These are phyloP conservation scores for Tachystola acroxantha DNA, from an alignment of 2,888 invertebrate genomes.

Conservation along the genomic window DNA sequence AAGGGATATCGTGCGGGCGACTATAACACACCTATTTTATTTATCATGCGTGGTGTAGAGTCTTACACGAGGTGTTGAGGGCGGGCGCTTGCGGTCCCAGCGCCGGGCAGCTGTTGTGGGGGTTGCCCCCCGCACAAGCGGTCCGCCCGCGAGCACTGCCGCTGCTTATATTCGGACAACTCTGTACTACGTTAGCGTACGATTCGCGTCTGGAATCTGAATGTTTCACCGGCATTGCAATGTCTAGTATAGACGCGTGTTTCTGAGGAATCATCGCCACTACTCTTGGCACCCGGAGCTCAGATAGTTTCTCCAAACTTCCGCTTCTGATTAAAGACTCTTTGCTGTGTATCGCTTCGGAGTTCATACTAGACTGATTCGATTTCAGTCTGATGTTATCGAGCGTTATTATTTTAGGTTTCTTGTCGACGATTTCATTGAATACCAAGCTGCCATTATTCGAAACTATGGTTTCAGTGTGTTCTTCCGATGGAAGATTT, in stretches of 20 bases:
- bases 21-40: conserved; percentile 61
- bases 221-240: conserved; percentile 6
- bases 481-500: conserved; percentile 62
- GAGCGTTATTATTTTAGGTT: conserved; percentile 66
- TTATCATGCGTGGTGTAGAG: conserved; percentile 56
- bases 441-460: conserved; percentile 51
- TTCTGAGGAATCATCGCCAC: conserved; percentile 27
- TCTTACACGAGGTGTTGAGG: conserved; percentile 46
- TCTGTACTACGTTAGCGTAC: conserved; percentile 29
- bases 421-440: conserved; percentile 70
- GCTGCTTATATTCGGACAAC: conserved; percentile 50
- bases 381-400: conserved; percentile 60
- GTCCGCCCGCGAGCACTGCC: conserved; percentile 28
- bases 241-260: conserved; percentile 22
- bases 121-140: conserved; percentile 19
- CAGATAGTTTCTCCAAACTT: conserved; percentile 40
- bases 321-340: conserved; percentile 36
- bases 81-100: conserved; percentile 13
- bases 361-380: conserved; percentile 42
- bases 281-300: conserved; percentile 25
- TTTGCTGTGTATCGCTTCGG: conserved; percentile 33
- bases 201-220: conserved; percentile 23
- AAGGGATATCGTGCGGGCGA: conserved; percentile 32
- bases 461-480: conserved; percentile 32
- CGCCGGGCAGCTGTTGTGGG: conserved; percentile 27